Conservation (phyloP, 2,113 vertebrate species). For the Chiloscyllium plagiosum region DNA sequence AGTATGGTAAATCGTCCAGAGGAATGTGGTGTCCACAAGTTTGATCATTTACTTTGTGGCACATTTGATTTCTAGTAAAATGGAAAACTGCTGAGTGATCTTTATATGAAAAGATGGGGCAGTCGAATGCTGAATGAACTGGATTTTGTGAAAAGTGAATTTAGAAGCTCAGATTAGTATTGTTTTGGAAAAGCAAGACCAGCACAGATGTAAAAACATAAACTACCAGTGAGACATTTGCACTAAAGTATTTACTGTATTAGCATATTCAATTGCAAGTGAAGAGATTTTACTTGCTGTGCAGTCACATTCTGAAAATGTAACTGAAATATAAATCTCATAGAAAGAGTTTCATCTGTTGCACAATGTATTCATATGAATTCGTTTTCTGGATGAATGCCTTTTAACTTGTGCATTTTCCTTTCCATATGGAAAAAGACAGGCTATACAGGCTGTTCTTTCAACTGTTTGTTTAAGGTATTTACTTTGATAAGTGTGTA, state of each 20-base stretch:
- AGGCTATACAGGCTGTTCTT: not conserved
- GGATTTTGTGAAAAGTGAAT: not conserved
- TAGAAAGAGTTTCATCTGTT: not conserved
- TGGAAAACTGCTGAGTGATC: not conserved
- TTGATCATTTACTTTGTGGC: not conserved
- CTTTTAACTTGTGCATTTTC: not conserved
- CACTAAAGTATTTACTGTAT: not conserved
- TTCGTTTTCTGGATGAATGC: not conserved
- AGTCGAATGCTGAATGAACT: not conserved
- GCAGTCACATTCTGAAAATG: not conserved
- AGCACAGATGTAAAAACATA: not conserved
- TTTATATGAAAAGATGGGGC: not conserved
- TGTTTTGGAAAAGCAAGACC: not conserved
- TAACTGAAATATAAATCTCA: not conserved
- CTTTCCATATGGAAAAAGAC: not conserved
- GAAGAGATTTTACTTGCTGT: not conserved
- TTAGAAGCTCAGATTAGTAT: not conserved
- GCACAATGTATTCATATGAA: not conserved
- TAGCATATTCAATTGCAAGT: not conserved
- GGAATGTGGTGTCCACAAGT: not conserved
- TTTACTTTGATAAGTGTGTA: slow-evolving; percentile 17
- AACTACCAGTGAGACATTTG: not conserved
- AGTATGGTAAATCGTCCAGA: not conserved
- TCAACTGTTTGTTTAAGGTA: slow-evolving; percentile 25
- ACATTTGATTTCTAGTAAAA: not conserved